Percentiles rank a stretch among this genome's conserved stretches.
These are phyloP conservation scores for Aricia artaxerxes DNA, from an alignment of 2,888 invertebrate genomes.

Conservation along the genomic window DNA sequence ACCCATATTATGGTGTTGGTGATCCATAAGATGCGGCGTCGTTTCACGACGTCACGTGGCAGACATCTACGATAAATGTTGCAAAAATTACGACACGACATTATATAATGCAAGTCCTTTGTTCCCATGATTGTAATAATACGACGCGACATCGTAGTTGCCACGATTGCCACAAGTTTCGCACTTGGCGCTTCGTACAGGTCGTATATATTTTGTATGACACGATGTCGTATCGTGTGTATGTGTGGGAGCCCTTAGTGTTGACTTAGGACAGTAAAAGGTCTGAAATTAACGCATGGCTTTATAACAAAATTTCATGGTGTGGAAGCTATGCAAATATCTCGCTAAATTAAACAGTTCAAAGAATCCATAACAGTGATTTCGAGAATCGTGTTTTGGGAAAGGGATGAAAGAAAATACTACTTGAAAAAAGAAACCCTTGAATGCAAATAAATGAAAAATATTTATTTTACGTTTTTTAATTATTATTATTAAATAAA, in stretches of 20 bases:
- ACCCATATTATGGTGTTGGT: no score
- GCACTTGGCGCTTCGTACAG: no score
- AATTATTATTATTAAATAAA: no score
- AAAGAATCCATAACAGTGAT: not conserved
- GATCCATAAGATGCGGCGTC: no score
- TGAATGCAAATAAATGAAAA: no score
- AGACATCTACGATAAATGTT: no score
- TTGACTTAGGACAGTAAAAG: not conserved
- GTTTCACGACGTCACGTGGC: no score
- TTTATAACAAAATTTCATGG: not conserved
- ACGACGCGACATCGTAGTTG: not conserved
- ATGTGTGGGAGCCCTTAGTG: not conserved
- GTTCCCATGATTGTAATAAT: not conserved
- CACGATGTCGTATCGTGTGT: not conserved
- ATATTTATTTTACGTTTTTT: no score
- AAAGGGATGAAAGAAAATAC: not conserved
- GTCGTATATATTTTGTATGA: not conserved
- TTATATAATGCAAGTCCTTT: no score
- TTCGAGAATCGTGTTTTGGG: not conserved
- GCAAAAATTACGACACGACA: no score
- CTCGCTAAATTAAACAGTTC: not conserved
- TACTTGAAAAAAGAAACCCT: not conserved
- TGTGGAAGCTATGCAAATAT: not conserved
- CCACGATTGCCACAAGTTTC: no score
- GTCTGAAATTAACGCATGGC: not conserved